These are phyloP conservation scores for Nematopogon swammerdamellus DNA, from an alignment of 2,888 invertebrate genomes.

Conservation along the genomic window DNA sequence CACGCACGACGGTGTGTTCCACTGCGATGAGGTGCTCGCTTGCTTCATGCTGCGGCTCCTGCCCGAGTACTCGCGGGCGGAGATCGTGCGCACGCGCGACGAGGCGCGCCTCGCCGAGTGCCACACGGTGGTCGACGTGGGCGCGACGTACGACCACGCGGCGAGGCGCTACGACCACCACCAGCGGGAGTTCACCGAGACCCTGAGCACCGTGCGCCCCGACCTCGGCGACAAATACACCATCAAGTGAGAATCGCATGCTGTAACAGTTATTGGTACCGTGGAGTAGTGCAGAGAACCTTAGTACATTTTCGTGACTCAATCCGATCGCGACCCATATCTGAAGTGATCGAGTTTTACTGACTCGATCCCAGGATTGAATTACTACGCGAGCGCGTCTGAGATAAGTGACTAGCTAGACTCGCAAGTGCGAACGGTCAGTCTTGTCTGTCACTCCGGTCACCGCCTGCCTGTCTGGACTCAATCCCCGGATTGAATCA, in stretches of 20 bases:
- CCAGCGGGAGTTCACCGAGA: conserved; percentile 72
- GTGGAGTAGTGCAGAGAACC: no score
- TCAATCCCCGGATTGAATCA: no score
- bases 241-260: conserved; percentile 48
- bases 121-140: conserved; percentile 95
- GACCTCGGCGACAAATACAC: conserved; percentile 57
- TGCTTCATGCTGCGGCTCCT: conserved; percentile 85
- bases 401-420: no score
- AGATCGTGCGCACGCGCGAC: conserved; percentile 70
- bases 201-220: conserved; percentile 62
- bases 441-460: no score
- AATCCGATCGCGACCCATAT: no score
- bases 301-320: no score
- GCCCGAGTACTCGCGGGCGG: conserved; percentile 76
- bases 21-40: conserved; percentile 94
- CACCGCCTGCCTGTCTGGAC: no score
- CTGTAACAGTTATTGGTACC: no score
- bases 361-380: no score
- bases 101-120: conserved; percentile 66
- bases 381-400: no score
- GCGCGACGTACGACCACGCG: conserved; percentile 75
- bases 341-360: no score
- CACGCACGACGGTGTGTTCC: conserved; percentile 81
- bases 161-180: conserved; percentile 90
- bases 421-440: no score